Percentiles rank a stretch among this genome's conserved stretches.
phyloP scores from a whole-genome alignment of 2,888 invertebrate genomes.

The Drosophila prostipennis region DNA sequence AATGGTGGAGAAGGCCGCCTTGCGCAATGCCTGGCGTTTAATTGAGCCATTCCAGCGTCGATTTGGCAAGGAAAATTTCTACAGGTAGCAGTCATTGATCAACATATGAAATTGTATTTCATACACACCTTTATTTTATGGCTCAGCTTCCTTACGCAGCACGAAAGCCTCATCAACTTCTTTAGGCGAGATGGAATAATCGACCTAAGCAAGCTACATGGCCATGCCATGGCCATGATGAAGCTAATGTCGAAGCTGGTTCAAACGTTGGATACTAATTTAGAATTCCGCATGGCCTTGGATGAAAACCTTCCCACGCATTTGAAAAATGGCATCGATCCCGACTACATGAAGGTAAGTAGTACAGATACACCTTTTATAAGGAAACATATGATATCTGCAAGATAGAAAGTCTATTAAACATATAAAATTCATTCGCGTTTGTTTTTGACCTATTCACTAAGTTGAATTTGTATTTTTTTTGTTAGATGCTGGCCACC shows the following conservation, averaged over 20 bases:
- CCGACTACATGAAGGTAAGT: conserved; percentile 43
- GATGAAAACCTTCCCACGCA: conserved; percentile 26
- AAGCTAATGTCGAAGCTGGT: conserved; percentile 47
- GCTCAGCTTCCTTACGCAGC: conserved; percentile 56
- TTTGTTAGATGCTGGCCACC: conserved; percentile 26
- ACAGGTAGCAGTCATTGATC: background rate
- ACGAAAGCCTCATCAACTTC: conserved; percentile 51
- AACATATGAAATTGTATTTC: background rate
- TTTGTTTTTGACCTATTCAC: no score
- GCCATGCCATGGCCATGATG: conserved; percentile 55
- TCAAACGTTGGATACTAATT: conserved; percentile 26
- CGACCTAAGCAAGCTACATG: conserved; percentile 46
- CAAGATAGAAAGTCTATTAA: no score
- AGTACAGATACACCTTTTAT: background rate
- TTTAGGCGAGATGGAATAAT: conserved; percentile 56
- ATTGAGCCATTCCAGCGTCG: conserved; percentile 42
- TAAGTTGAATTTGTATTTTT: no score
- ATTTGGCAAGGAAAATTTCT: conserved; percentile 28
- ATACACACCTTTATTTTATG: no score
- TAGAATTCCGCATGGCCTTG: conserved; percentile 45
- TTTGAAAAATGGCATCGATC: conserved; percentile 22
- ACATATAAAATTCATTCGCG: no score
- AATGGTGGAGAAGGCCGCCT: conserved; percentile 44
- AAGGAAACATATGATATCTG: no score
- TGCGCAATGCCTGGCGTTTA: conserved; percentile 53